Conservation (phyloP, 2,113 vertebrate genomes). For the Cynopterus brachyotis region DNA sequence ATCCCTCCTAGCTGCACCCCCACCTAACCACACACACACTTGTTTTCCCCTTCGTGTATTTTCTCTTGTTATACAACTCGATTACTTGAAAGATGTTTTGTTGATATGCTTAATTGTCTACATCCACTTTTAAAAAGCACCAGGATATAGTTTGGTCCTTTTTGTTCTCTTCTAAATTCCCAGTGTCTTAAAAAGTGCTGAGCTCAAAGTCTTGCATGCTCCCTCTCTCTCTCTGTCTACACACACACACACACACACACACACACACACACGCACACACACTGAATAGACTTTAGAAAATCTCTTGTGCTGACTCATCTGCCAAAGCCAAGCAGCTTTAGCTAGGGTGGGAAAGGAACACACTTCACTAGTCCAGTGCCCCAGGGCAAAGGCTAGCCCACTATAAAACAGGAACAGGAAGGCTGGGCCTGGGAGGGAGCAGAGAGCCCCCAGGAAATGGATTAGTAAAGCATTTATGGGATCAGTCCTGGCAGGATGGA, state of each 20-base stretch:
- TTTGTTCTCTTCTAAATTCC: background rate
- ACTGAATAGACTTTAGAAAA: background rate
- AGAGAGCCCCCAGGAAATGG: background rate
- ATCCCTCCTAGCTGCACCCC: background rate
- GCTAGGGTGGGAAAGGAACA: background rate
- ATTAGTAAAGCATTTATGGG: conserved; percentile 47
- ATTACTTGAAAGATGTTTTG: background rate
- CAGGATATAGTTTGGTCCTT: background rate
- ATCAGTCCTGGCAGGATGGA: background rate
- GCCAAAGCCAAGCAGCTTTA: background rate
- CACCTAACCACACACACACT: accelerated
- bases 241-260: too few relatives aligned
- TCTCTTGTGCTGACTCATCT: background rate
- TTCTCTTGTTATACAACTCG: background rate
- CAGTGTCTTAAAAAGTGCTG: background rate
- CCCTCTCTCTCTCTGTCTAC: too few relatives aligned
- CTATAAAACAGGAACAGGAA: background rate
- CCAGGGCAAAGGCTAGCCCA: background rate
- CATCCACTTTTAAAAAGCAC: background rate
- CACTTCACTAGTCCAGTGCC: background rate
- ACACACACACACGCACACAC: too few relatives aligned
- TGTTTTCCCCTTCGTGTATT: background rate
- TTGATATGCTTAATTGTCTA: background rate
- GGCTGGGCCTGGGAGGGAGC: background rate
- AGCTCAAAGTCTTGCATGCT: background rate